Conservation (phyloP, 2,113 vertebrate species). For the Gallinago paraguaiae region DNA sequence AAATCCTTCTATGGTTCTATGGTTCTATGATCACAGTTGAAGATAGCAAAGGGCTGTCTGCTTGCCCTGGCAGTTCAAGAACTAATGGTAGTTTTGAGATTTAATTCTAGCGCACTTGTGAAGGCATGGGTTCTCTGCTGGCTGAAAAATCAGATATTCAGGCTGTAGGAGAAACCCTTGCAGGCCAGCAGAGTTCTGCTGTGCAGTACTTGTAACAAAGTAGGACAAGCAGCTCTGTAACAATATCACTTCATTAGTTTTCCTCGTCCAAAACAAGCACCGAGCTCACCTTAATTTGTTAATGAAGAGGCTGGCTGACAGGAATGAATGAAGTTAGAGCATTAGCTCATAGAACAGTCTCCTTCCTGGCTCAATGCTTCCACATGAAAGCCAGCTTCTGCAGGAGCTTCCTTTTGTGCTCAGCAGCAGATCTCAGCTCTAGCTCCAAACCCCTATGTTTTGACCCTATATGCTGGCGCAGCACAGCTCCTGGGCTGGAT, state of each 20-base stretch:
- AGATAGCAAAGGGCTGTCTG: neutral
- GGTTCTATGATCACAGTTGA: neutral
- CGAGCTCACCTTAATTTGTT: neutral
- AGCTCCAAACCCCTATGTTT: neutral
- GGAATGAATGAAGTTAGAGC: neutral
- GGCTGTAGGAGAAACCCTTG: rapidly evolving
- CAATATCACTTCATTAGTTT: neutral
- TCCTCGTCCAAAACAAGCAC: neutral
- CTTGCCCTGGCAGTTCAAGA: neutral
- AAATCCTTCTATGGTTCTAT: neutral
- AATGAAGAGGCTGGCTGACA: neutral
- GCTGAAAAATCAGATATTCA: neutral
- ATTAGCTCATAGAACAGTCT: neutral
- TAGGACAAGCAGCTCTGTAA: neutral
- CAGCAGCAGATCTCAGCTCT: neutral
- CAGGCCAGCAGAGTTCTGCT: rapidly evolving
- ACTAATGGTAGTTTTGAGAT: neutral
- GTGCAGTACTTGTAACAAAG: rapidly evolving
- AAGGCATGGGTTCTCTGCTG: neutral
- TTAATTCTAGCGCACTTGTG: neutral
- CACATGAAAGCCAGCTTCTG: neutral
- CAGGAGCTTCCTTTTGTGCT: neutral
- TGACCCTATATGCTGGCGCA: neutral
- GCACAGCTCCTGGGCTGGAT: neutral
- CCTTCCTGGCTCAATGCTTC: neutral